Conservation (phyloP, 2,888 invertebrate species). For the Reticulitermes lucifugus region DNA sequence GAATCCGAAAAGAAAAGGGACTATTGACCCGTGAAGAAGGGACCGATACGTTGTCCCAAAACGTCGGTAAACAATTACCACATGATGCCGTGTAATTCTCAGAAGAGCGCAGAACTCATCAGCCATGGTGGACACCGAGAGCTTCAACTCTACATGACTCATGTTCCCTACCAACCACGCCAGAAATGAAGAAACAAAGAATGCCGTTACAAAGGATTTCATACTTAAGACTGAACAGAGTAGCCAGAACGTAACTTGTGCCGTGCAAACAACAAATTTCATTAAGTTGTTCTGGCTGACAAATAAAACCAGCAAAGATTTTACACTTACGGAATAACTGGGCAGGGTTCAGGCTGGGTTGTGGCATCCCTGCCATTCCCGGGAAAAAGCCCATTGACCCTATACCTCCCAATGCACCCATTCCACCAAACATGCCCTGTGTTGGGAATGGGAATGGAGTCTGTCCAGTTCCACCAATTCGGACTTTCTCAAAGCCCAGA, state of each 20-base stretch:
- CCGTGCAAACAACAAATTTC: too few species aligned
- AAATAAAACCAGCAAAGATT: not conserved
- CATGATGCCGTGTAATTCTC: too few species aligned
- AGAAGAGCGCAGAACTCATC: too few species aligned
- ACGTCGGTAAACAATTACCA: too few species aligned
- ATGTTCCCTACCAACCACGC: not conserved
- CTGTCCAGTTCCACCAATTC: slow-evolving; percentile 61
- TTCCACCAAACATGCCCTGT: slow-evolving; percentile 50
- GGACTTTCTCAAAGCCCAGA: slow-evolving; percentile 70
- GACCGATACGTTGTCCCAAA: too few species aligned
- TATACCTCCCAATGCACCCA: slow-evolving; percentile 53
- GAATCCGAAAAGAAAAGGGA: too few species aligned
- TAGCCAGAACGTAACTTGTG: not conserved
- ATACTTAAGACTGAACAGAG: not conserved
- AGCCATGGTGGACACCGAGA: too few species aligned
- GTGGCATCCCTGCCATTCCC: slow-evolving; percentile 57
- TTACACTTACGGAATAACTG: slow-evolving; percentile 83
- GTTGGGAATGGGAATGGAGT: slow-evolving; percentile 50
- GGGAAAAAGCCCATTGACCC: slow-evolving; percentile 57
- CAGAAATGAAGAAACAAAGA: not conserved
- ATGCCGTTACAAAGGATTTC: not conserved
- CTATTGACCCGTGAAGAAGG: too few species aligned
- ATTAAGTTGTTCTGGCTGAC: too few species aligned
- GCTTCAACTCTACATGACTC: too few species aligned
- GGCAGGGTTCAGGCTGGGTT: slow-evolving; percentile 76